These are phyloP conservation scores for Acrossocheilus fasciatus DNA, from an alignment of 2,797 vertebrate species.

Conservation along the genomic window DNA sequence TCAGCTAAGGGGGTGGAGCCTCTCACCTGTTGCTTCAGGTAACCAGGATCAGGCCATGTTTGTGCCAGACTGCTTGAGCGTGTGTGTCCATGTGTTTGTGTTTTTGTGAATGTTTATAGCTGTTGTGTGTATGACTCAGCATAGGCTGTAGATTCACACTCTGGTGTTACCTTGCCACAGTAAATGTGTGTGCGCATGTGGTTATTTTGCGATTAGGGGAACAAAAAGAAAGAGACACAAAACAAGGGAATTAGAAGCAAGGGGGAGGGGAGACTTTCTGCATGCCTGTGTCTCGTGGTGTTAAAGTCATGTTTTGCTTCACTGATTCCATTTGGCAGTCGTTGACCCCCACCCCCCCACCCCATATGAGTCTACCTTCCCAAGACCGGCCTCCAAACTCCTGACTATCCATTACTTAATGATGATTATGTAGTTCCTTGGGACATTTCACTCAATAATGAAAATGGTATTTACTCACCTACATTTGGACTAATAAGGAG, in stretches of 20 bases:
- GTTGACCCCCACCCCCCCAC: slow-evolving; percentile 41
- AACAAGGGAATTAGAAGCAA: neutral
- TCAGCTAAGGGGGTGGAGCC: slow-evolving; percentile 48
- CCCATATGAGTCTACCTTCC: slow-evolving; percentile 55
- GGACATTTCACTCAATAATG: neutral
- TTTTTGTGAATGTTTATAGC: slow-evolving; percentile 22
- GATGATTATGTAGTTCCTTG: slow-evolving; percentile 44
- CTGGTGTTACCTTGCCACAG: neutral
- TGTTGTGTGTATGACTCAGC: slow-evolving; percentile 20
- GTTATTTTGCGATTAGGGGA: neutral
- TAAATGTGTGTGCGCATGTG: neutral
- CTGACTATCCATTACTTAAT: slow-evolving; percentile 63
- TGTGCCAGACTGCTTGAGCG: slow-evolving; percentile 9
- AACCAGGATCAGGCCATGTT: slow-evolving; percentile 40
- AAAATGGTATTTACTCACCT: neutral
- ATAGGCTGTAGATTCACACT: neutral
- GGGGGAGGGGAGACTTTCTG: slow-evolving; percentile 53
- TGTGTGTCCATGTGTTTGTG: slow-evolving; percentile 37
- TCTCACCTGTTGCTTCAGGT: slow-evolving; percentile 58
- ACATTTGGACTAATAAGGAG: neutral
- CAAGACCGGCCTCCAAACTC: slow-evolving; percentile 62
- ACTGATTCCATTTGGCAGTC: slow-evolving; percentile 73
- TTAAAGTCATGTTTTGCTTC: slow-evolving; percentile 71
- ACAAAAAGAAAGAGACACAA: slow-evolving; percentile 3
- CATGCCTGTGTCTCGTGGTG: slow-evolving; percentile 76